phyloP scores from a whole-genome alignment of 1,140 invertebrate species.

The Rhyacophila brunnea region DNA sequence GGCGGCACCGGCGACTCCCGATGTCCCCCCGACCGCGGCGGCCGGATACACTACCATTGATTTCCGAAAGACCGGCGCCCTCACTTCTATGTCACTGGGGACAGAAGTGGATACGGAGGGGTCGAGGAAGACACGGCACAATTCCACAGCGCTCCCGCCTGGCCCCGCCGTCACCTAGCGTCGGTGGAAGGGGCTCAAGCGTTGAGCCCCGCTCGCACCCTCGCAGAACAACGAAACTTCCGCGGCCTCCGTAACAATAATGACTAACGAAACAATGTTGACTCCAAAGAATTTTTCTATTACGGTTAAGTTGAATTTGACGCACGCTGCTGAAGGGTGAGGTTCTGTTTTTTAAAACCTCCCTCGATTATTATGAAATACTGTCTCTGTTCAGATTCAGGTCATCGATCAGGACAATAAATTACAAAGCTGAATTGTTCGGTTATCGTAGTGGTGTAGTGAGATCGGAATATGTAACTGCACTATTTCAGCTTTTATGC shows the following conservation, averaged over 20 bases:
- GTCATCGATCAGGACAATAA: too few relatives aligned
- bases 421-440: too few relatives aligned
- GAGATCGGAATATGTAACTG: too few relatives aligned
- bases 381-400: too few relatives aligned
- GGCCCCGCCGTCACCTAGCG: slow-evolving; percentile 29
- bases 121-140: slow-evolving; percentile 48
- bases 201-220: slow-evolving; percentile 14
- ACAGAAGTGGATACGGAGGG: slow-evolving; percentile 39
- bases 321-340: too few relatives aligned
- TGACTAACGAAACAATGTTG: background rate
- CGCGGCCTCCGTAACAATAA: background rate
- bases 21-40: slow-evolving; percentile 54
- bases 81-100: slow-evolving; percentile 59
- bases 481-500: too few relatives aligned
- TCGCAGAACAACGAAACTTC: slow-evolving; percentile 1
- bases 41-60: slow-evolving; percentile 91
- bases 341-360: too few relatives aligned
- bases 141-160: slow-evolving; percentile 38
- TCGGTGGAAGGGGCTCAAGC: slow-evolving; percentile 25
- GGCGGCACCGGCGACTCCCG: slow-evolving; percentile 40
- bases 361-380: too few relatives aligned
- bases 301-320: too few relatives aligned
- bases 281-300: background rate
- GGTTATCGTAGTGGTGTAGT: too few relatives aligned
- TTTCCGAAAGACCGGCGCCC: slow-evolving; percentile 86